Conservation (phyloP, 2,888 invertebrate genomes). For the Scaptomyza tumidula region DNA sequence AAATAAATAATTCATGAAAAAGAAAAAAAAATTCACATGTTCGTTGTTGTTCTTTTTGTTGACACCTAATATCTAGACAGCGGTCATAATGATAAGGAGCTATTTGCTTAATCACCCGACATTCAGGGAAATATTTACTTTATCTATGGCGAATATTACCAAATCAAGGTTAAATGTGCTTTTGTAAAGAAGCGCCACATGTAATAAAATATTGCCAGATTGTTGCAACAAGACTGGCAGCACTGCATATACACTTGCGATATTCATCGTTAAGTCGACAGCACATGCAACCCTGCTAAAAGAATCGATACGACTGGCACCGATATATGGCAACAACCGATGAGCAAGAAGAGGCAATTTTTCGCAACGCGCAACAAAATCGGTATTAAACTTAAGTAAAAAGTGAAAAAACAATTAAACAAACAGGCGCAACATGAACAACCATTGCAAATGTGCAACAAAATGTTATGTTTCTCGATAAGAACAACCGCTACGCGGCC, state of each 20-base stretch:
- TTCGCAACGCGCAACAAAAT: constrained; percentile 75
- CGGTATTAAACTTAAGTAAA: constrained; percentile 60
- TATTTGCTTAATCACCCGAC: background rate
- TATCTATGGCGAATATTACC: background rate
- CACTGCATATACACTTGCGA: background rate
- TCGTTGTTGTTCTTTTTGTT: constrained; percentile 3
- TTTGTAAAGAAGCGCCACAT: background rate
- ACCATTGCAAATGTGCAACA: constrained; percentile 47
- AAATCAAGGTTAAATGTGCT: background rate
- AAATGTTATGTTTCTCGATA: constrained; percentile 64
- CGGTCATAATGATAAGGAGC: constrained; percentile 10
- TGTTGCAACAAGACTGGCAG: background rate
- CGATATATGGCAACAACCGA: constrained; percentile 52
- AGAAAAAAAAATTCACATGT: background rate
- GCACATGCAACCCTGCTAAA: constrained; percentile 17
- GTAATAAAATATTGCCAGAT: constrained; percentile 11
- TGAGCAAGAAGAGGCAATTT: constrained; percentile 64
- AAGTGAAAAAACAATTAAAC: constrained; percentile 43
- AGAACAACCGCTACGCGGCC: constrained; percentile 55
- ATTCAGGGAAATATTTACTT: constrained; percentile 1
- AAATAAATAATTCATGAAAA: constrained; percentile 2
- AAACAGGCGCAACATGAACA: constrained; percentile 30
- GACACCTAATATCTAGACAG: background rate
- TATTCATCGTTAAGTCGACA: background rate
- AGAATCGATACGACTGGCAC: constrained; percentile 29